Evolutionary conservation across 1,140 invertebrate genomes (phyloP).

Genomic region (Drosophila virilis): DNA sequence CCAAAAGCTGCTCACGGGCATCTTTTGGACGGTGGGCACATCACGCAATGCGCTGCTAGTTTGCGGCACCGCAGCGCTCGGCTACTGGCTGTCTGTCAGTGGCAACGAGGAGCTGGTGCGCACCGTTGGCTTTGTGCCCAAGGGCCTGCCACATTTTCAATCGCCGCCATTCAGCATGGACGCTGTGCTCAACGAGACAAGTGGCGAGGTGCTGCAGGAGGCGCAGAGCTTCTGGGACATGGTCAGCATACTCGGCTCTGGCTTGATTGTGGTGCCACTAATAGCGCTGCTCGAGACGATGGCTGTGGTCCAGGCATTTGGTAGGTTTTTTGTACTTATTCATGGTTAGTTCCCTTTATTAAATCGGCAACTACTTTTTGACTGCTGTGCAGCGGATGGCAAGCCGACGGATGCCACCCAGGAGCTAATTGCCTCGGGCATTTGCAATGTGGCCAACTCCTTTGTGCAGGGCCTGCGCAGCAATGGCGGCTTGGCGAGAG

Average conservation of each 20-base stretch:
- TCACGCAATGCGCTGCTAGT: constrained; percentile 92
- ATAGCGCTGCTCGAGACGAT: constrained; percentile 93
- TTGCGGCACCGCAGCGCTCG: constrained; percentile 87
- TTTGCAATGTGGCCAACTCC: constrained; percentile 94
- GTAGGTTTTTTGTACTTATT: constrained; percentile 45
- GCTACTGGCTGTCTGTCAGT: constrained; percentile 85
- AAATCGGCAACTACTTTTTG: background rate
- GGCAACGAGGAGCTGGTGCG: constrained; percentile 62
- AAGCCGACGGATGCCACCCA: constrained; percentile 93
- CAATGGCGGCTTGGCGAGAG: constrained; percentile 92
- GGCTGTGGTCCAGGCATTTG: constrained; percentile 92
- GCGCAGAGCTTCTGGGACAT: constrained; percentile 87
- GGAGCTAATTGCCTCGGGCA: constrained; percentile 92
- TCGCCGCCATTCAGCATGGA: constrained; percentile 88
- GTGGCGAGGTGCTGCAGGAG: constrained; percentile 75
- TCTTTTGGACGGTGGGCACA: constrained; percentile 88
- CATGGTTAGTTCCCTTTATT: no score
- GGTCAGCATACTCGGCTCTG: constrained; percentile 89
- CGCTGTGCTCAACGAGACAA: constrained; percentile 84
- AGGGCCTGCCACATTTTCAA: constrained; percentile 88
- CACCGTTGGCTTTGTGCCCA: constrained; percentile 87
- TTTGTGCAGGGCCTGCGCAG: constrained; percentile 94
- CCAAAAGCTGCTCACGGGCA: constrained; percentile 86
- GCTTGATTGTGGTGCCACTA: constrained; percentile 92
- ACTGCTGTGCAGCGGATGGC: constrained; percentile 86